Base-by-base conservation (phyloP, 2,113 vertebrate genomes). In the Pteruthius melanotis region DNA sequence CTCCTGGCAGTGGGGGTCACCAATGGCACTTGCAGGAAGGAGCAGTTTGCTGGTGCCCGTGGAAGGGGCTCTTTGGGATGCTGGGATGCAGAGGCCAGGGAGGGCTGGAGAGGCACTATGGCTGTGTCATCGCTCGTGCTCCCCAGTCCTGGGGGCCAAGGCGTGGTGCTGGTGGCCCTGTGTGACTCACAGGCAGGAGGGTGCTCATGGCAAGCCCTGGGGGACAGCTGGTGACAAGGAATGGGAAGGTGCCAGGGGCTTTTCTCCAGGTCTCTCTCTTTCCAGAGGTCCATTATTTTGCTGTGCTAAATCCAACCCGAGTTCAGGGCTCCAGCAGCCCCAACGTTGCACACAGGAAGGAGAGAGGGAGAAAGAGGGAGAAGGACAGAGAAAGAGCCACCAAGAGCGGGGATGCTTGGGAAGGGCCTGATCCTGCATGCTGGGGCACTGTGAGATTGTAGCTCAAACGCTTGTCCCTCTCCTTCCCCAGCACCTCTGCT, bases 401-500 rank as follows among this genome's bases (percentile, higher is more conserved):
- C 33, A 39, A 45, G 69, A 42, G 27, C 11, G 16, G 40, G n/a
- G 63, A 45, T 22, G 53, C 8, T 13, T 33, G 33, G 31, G 76
- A 89, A 89, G 68, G 64, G 44, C 57, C 61, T 42, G 60, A 33
- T 68, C 81, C 91, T 66, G 79, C 71, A 65, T 39, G 72, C 15
- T 27, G 68, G 74, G 70, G 53, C 21, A 14, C 94, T 93, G 97
- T 40, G 71, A 96, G 97, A 95, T 10, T 83, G 94, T 35, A 97
- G 93, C 97, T 98, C 97, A 90, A 86, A 88, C 75, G 94, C 88
- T 93, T 94, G 60, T 85, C 70, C 87, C 84, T 10, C 9, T 87
- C 49, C 63, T 94, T 91, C 28, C 60, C 74, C 92, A 94, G 93
- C 94, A 89, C 93, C 91, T 97, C 97, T 82, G 57, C 98, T 96